These are phyloP conservation scores for Ylistrum balloti DNA, from an alignment of 1,140 invertebrate species.

Conservation along the genomic window DNA sequence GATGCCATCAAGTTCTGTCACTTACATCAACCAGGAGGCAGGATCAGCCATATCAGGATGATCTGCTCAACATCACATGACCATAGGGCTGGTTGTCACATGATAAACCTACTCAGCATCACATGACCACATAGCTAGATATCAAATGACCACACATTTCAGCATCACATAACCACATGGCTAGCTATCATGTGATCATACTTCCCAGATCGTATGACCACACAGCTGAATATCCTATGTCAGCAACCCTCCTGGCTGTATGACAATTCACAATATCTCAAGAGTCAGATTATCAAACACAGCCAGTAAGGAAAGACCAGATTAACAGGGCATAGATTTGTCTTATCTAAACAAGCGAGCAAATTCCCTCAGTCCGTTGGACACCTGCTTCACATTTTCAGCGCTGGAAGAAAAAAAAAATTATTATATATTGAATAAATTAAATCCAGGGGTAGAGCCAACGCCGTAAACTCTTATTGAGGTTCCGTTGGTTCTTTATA, in stretches of 20 bases:
- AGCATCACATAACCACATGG: background rate
- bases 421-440: too few species aligned
- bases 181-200: too few species aligned
- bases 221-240: background rate
- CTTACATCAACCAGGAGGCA: background rate
- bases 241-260: too few species aligned
- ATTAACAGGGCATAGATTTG: background rate
- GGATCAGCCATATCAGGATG: background rate
- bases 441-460: too few species aligned
- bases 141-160: background rate
- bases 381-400: conserved; percentile 88
- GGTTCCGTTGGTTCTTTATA: too few species aligned
- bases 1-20: too few species aligned
- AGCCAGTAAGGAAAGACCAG: background rate
- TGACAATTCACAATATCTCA: too few species aligned
- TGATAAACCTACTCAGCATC: background rate
- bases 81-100: too few species aligned
- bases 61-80: background rate
- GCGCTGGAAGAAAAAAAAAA: conserved; percentile 85
- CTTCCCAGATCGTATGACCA: too few species aligned
- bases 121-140: background rate
- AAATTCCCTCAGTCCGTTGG: conserved; percentile 88
- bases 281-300: too few species aligned
- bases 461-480: too few species aligned
- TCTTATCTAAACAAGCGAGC: conserved; percentile 89